Evolutionary conservation across 2,113 vertebrate species (phyloP).

Genomic region (Machaerirhynchus nigripectus): DNA sequence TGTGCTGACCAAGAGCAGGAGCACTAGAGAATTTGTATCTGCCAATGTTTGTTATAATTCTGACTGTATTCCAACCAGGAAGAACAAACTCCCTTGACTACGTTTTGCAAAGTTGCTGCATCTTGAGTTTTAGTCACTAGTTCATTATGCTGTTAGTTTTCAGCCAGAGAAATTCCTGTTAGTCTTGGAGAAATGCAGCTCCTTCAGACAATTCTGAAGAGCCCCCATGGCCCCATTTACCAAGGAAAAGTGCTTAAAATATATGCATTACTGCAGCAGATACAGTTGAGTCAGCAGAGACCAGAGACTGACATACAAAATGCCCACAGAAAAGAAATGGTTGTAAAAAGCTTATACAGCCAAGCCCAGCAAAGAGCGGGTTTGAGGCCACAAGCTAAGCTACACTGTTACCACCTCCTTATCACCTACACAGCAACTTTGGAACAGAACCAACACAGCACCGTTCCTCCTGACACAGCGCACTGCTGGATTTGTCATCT

Average conservation of each 20-base stretch:
- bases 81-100: background rate
- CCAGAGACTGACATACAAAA: background rate
- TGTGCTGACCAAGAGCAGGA: background rate
- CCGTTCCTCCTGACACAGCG: background rate
- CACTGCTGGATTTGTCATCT: background rate
- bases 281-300: background rate
- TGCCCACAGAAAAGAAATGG: background rate
- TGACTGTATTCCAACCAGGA: background rate
- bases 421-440: background rate
- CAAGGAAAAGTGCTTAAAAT: background rate
- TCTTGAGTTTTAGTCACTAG: background rate
- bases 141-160: background rate
- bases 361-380: background rate
- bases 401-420: background rate
- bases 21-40: background rate
- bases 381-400: background rate
- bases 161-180: background rate
- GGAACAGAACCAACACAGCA: background rate
- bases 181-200: background rate
- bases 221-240: background rate
- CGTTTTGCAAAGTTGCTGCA: background rate
- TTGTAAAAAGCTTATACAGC: accelerated
- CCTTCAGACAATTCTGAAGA: background rate
- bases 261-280: background rate
- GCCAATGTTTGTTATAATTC: background rate